A percentile compares a stretch with the other conserved stretches of the same genome.
Conservation (phyloP, 2,113 vertebrate species). For the Elgaria multicarinata region DNA sequence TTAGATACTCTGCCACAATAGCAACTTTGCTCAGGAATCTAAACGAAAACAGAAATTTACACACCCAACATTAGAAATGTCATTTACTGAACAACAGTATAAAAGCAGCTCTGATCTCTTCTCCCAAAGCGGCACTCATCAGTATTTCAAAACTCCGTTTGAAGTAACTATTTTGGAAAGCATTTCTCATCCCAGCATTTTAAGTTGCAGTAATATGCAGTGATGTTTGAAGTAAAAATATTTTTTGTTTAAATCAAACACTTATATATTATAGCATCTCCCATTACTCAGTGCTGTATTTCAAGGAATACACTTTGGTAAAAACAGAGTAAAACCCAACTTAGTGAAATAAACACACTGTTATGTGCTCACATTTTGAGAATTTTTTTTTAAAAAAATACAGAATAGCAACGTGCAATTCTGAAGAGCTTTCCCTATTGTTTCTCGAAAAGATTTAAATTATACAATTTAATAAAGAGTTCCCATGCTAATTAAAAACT, state of each 20-base stretch:
- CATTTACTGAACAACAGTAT: background rate
- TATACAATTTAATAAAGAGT: constrained; percentile 19
- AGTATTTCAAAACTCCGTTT: background rate
- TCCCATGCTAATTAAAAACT: too few relatives aligned
- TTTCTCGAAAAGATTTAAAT: background rate
- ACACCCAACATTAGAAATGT: background rate
- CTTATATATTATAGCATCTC: background rate
- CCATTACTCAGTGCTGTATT: background rate
- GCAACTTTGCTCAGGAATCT: background rate
- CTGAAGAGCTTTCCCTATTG: background rate
- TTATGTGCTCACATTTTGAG: background rate
- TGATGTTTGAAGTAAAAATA: background rate
- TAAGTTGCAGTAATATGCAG: background rate
- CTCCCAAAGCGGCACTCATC: background rate
- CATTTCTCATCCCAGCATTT: background rate
- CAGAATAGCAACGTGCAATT: background rate
- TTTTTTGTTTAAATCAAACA: background rate
- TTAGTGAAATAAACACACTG: background rate
- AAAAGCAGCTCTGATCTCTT: background rate
- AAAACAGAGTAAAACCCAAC: background rate
- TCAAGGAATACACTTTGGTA: background rate
- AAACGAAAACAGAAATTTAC: constrained; percentile 30
- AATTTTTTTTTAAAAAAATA: background rate
- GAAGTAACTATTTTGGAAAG: background rate
- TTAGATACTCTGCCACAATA: constrained; percentile 63